These are phyloP conservation scores for Sisyra nigra DNA, from an alignment of 2,888 invertebrate species.

Conservation along the genomic window DNA sequence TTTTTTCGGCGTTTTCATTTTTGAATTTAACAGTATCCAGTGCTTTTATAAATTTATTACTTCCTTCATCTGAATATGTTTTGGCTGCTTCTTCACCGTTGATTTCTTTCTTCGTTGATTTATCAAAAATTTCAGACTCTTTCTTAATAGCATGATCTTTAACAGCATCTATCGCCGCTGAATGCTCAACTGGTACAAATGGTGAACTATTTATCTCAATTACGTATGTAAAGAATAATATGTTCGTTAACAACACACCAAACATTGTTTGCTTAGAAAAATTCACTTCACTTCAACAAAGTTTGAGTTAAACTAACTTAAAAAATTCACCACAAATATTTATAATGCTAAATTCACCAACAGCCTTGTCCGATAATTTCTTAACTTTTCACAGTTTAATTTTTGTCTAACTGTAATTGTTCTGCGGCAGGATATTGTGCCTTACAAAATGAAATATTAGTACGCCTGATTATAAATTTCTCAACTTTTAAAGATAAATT, in stretches of 20 bases:
- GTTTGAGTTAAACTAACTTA: too few relatives aligned
- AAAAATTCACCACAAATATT: too few relatives aligned
- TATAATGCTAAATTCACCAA: too few relatives aligned
- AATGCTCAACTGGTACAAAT: conserved; percentile 7
- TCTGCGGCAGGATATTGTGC: too few relatives aligned
- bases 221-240: background rate
- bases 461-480: too few relatives aligned
- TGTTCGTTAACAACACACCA: background rate
- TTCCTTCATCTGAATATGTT: conserved; percentile 22
- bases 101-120: conserved; percentile 16
- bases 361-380: too few relatives aligned
- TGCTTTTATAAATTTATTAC: conserved; percentile 19
- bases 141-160: conserved; percentile 13
- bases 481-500: too few relatives aligned
- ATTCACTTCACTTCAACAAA: too few relatives aligned
- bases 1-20: conserved; percentile 19
- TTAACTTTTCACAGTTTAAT: too few relatives aligned
- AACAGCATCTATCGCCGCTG: conserved; percentile 14
- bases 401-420: too few relatives aligned
- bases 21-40: conserved; percentile 20
- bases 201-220: conserved; percentile 2
- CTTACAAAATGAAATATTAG: too few relatives aligned
- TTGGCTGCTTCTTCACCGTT: conserved; percentile 18
- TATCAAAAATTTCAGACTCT: conserved; percentile 15
- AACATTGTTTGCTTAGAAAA: too few relatives aligned